Base-by-base conservation (phyloP, 2,888 invertebrate species). In the Orthosia incerta region DNA sequence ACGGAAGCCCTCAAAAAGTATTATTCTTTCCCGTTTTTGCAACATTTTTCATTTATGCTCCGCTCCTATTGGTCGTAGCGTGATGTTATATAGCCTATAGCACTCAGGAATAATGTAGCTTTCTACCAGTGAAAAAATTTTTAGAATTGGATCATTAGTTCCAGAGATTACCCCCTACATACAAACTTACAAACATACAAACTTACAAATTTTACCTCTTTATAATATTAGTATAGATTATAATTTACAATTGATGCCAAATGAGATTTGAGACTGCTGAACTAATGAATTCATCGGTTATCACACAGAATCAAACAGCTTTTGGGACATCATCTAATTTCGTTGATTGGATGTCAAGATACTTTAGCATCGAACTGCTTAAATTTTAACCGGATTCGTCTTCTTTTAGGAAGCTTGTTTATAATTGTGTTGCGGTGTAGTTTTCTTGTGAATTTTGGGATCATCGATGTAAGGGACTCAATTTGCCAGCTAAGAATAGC, bases 251-350 rank as follows among this genome's bases (percentile, higher is more conserved):
- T 80, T 62, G 39, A 39, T 67, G 20, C 70, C 67, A 64, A 79
- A 71, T 81, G 64, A 69, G 65, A 59, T 63, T 63, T 56, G 45
- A 68, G 60, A 63, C 26, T 4, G 26, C 26, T 26, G 26, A 45
- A 13, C 12, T 65, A 60, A 77, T 71, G 65, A 68, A 71, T 71
- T 80, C 53, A 78, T 78, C 23, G 53, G 13, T 48, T 55, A 20
- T 53, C 59, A n/a, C 50, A 59, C 26, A 23, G 51, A 81, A 50
- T 65, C 64, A 71, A 68, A 77, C 67, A 51, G 82, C 23, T 65
- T 68, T 77, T 20, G 18, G 55, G 31, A 48, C 31, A 20, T n/a
- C 18, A 23, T 56, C 78, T 61, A 56, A 80, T 68, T 80, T 56
- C 0, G 20, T 26, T 16, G 50, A 60, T 72, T 62, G 18, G 20